Conservation (phyloP, 2,113 vertebrate species). For the Phalacrocorax carbo region DNA sequence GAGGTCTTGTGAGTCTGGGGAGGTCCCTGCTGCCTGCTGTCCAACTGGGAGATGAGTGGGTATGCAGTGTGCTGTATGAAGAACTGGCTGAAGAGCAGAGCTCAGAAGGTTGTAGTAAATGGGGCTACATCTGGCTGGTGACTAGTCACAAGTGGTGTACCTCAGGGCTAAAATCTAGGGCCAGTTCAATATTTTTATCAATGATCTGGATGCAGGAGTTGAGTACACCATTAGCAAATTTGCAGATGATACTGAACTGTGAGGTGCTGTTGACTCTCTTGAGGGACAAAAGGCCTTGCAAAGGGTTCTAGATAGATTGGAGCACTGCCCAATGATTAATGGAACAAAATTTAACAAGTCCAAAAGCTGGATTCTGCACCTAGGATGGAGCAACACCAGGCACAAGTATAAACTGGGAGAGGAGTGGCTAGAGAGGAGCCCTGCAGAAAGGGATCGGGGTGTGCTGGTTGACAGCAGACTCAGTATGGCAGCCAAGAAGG, state of each 20-base stretch:
- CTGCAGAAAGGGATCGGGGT: not conserved
- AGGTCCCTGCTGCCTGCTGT: not conserved
- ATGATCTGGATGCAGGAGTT: not conserved
- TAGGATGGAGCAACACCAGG: not conserved
- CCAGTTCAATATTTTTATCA: not conserved
- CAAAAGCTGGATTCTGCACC: not conserved
- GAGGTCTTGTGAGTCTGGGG: not conserved
- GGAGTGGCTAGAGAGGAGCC: not conserved
- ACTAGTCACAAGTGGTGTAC: too few relatives aligned
- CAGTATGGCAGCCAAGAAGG: not conserved
- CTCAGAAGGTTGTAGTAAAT: not conserved
- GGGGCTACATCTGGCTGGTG: not conserved
- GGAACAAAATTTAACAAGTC: not conserved
- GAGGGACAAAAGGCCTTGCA: not conserved
- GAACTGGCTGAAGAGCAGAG: not conserved
- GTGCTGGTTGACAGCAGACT: not conserved
- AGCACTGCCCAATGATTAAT: not conserved
- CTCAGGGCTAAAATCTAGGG: not conserved
- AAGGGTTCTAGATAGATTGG: not conserved
- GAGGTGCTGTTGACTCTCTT: not conserved
- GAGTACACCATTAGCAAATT: not conserved
- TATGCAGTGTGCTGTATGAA: not conserved
- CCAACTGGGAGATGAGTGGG: not conserved
- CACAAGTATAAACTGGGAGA: not conserved
- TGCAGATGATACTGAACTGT: not conserved